These are phyloP conservation scores for Rutpela maculata DNA, from an alignment of 2,888 invertebrate genomes.

Conservation along the genomic window DNA sequence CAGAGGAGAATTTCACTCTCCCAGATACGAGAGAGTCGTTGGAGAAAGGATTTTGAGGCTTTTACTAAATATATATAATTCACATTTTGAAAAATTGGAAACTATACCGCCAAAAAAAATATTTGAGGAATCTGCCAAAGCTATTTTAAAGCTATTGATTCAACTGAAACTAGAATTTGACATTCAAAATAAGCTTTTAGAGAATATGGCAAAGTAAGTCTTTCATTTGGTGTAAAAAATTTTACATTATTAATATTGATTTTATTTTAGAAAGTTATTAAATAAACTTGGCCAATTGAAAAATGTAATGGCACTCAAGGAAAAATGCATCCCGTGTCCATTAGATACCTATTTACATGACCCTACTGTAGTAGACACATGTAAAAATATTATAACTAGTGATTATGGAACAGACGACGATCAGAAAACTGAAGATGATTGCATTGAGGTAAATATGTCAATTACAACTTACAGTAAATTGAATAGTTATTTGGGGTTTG, in stretches of 20 bases:
- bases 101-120: conserved; percentile 43
- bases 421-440: conserved; percentile 5
- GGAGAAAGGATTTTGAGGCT: conserved; percentile 50
- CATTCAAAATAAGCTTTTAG: conserved; percentile 51
- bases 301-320: conserved; percentile 49
- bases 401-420: conserved; percentile 59
- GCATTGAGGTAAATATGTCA: conserved; percentile 2
- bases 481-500: too few relatives aligned
- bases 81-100: conserved; percentile 48
- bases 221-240: not conserved
- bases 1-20: conserved; percentile 40
- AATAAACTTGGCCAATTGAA: conserved; percentile 49
- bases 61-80: conserved; percentile 49
- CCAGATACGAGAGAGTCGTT: conserved; percentile 44
- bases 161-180: conserved; percentile 48
- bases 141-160: conserved; percentile 53
- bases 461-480: not conserved
- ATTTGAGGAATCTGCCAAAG: conserved; percentile 48
- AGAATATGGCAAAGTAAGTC: conserved; percentile 57
- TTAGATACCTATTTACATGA: conserved; percentile 49
- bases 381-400: conserved; percentile 53
- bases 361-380: conserved; percentile 43
- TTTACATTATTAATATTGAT: conserved; percentile 14
- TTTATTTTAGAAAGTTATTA: conserved; percentile 52
- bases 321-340: conserved; percentile 49